Base-by-base conservation (phyloP, 2,797 vertebrate species). In the Hoplostethus atlanticus region DNA sequence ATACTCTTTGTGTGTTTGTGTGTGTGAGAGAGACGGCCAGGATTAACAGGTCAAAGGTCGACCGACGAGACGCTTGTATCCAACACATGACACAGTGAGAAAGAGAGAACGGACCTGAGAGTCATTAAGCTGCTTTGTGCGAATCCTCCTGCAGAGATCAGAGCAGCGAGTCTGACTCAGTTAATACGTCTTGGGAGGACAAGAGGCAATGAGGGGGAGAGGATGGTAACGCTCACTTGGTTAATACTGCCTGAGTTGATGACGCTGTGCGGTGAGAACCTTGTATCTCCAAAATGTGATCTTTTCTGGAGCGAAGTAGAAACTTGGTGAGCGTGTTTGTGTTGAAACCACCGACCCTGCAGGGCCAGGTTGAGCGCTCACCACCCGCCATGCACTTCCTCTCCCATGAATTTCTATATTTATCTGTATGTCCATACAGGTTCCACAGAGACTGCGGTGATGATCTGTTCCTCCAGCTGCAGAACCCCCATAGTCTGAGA, bases 11-110 rank as follows among this genome's bases (percentile, higher is more conserved):
- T 36, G 12, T 47, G 21, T 47, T 9, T 57, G 25, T 46, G 53
- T 17, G 50, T 53, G 15, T 28, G 5, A 51, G 73, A 38, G 13
- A 56, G 54, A 44, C 7, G 9, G 48, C 6, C 54, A 53, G 65
- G 70, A 76, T 81, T 65, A 81, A 82, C n/a, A 58, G 72, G 81
- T 83, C 73, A 80, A 53, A 89, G 65, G 80, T 47, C 55, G 1
- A 52, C 36, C 61, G 62, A 5, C 60, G 69, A 82, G 76, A 83
- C 68, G 40, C 71, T 74, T 80, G 63, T 83, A 88, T 85, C 79
- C 80, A 71, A 71, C 7, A 44, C 36, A 44, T n/a, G 25, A 47
- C 40, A 61, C 44, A 70, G 57, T 34, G 48, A 71, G 47, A 62
- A 5, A 47, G 31, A 67, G 50, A 62, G 40, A 64, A 59, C 42